Conservation (phyloP, 2,888 invertebrate species). For the Alviniconcha strummeri region DNA sequence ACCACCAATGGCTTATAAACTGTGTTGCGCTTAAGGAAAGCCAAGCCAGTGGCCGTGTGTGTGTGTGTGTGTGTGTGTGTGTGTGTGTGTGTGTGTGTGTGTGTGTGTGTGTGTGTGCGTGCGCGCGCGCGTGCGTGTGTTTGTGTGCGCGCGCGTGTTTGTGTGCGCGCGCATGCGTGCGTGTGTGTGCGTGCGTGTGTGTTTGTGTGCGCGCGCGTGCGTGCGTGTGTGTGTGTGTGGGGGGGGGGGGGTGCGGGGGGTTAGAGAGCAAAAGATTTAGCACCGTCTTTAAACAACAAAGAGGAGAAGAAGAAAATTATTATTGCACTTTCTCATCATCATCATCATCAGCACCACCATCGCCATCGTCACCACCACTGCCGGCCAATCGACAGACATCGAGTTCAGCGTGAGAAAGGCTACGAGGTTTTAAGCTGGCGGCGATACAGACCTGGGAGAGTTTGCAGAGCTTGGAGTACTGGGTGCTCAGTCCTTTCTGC, state of each 20-base stretch:
- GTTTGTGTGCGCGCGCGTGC: background rate
- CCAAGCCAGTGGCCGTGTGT: background rate
- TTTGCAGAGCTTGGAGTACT: slow-evolving; percentile 87
- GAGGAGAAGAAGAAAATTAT: background rate
- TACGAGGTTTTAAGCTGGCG: background rate
- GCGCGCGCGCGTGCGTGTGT: too few relatives aligned
- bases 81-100: background rate
- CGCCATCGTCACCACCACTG: background rate
- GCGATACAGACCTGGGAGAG: slow-evolving; percentile 78
- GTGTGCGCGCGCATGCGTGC: background rate
- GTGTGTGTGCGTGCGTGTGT: background rate
- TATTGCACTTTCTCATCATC: too few relatives aligned
- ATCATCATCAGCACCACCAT: background rate
- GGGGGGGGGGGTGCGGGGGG: background rate
- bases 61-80: background rate
- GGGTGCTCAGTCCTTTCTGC: slow-evolving; percentile 85
- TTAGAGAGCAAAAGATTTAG: background rate
- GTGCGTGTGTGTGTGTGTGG: too few relatives aligned
- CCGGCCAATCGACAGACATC: too few relatives aligned
- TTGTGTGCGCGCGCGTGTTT: too few relatives aligned
- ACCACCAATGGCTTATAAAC: too few relatives aligned
- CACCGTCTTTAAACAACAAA: too few relatives aligned
- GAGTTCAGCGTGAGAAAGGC: too few relatives aligned
- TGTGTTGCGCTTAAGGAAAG: background rate
- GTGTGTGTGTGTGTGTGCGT: background rate